Percentiles rank a stretch among this genome's conserved stretches.
Conservation (phyloP, 2,888 invertebrate genomes). For the Drosophila sordidula region DNA sequence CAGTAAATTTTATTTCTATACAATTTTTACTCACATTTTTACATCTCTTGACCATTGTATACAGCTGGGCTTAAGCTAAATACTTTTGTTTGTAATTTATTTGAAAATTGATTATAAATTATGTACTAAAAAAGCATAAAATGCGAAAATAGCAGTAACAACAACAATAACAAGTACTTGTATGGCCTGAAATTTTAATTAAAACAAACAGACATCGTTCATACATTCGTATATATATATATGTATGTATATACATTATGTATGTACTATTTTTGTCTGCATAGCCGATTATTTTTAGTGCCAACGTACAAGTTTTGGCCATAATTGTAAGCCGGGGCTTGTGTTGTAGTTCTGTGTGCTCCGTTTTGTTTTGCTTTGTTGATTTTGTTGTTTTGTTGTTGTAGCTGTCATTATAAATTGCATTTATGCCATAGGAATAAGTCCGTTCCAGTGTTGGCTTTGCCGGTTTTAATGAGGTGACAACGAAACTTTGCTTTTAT, state of each 20-base stretch:
- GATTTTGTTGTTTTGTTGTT: slow-evolving; percentile 32
- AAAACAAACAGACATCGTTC: slow-evolving; percentile 59
- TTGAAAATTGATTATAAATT: slow-evolving; percentile 72
- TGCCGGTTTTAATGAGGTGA: slow-evolving; percentile 41
- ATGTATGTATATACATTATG: background rate
- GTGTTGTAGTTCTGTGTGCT: slow-evolving; percentile 24
- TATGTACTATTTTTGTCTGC: slow-evolving; percentile 5
- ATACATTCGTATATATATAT: background rate
- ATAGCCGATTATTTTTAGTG: slow-evolving; percentile 53
- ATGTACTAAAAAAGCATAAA: slow-evolving; percentile 58
- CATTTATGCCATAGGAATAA: slow-evolving; percentile 57
- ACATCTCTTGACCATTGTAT: slow-evolving; percentile 6
- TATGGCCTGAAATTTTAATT: slow-evolving; percentile 61
- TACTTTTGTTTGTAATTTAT: slow-evolving; percentile 67
- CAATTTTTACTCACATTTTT: background rate
- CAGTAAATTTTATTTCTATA: too few relatives aligned
- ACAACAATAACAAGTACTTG: slow-evolving; percentile 12
- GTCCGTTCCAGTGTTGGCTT: slow-evolving; percentile 33
- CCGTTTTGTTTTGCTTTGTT: slow-evolving; percentile 34
- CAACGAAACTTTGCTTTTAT: slow-evolving; percentile 16
- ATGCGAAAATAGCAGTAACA: slow-evolving; percentile 12
- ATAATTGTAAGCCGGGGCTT: slow-evolving; percentile 63
- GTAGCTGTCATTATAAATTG: slow-evolving; percentile 76
- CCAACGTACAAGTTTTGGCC: slow-evolving; percentile 58
- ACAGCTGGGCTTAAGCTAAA: slow-evolving; percentile 38